Evolutionary conservation across 2,888 invertebrate genomes (phyloP), one percentile per base, ranked within the genome.

Genomic region (Cataglyphis rosenhaueri): DNA sequence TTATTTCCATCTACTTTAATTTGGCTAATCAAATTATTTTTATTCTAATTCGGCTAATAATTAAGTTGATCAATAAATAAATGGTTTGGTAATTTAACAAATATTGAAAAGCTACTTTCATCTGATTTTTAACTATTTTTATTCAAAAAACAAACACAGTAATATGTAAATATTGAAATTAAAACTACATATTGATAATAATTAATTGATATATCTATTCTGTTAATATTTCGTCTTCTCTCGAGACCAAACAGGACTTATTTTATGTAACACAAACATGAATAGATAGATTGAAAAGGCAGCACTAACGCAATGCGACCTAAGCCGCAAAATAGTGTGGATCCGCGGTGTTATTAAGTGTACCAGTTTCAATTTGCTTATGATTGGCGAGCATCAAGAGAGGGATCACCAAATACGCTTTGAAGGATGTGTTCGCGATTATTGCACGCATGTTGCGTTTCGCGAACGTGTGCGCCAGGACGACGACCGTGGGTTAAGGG

Each of bases 401-500:
- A 83, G 87, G 87, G 87, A 86, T 86, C 87, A 84, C 48, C 75
- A 85, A 71, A 76, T 85, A 82, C 35, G 48, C 44, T 79, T 38
- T 85, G 88, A 87, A 88, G 88, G 88, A 87, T 81, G 81, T 84
- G 78, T 71, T 88, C 82, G 38, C 55, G 85, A 88, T 85, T 87
- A 87, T 88, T 88, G 84, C 83, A 73, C 82, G 78, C 74, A 57
- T 66, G 78, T 64, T 79, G 73, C 84, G 83, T 85, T 79, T 81
- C 83, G 78, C 78, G 87, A 70, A 87, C 88, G 87, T 85, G 85
- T 73, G 87, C 81, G 82, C 64, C 55, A 85, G 84, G 84, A 70
- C 86, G 74, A 64, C 70, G 62, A 73, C 70, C 85, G 29, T 57
- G 86, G 82, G 75, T 79, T 83, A 82, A 82, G 82, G 79, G 71